phyloP scores from a whole-genome alignment of 2,113 vertebrate species.

The Hirundichthys speculiger region DNA sequence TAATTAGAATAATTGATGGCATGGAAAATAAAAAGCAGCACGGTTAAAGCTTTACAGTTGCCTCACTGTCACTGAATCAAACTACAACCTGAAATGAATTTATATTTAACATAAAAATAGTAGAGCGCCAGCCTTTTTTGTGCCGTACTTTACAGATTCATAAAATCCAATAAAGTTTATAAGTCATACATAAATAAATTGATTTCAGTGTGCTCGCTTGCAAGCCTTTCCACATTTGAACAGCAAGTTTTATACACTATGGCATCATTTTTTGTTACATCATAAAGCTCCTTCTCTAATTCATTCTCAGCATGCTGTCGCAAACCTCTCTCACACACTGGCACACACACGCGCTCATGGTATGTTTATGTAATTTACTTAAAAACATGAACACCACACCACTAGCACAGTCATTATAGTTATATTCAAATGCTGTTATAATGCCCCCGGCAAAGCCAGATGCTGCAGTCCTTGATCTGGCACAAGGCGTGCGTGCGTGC shows the following conservation, averaged over 20 bases:
- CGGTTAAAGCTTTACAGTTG: too few species aligned
- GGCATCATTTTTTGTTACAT: neutral
- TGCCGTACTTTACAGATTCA: too few species aligned
- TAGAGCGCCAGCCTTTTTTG: too few species aligned
- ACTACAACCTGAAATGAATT: too few species aligned
- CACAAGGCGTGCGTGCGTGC: neutral
- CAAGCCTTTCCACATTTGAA: neutral
- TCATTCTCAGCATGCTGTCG: neutral
- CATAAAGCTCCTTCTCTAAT: neutral
- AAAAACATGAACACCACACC: neutral
- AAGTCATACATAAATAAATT: neutral
- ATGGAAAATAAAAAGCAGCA: too few species aligned
- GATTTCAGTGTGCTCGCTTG: neutral
- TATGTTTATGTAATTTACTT: neutral
- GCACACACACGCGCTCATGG: neutral
- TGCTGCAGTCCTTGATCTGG: neutral
- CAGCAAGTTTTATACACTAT: neutral
- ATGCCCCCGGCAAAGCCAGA: neutral
- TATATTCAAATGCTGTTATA: too few species aligned
- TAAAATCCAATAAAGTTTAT: neutral
- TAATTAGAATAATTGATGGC: too few species aligned
- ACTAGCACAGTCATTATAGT: too few species aligned
- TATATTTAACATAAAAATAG: too few species aligned
- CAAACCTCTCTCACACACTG: neutral
- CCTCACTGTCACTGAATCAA: too few species aligned